These are phyloP conservation scores for Tokudaia tokunoshimensis DNA, from an alignment of 2,797 vertebrate species.

Conservation along the genomic window DNA sequence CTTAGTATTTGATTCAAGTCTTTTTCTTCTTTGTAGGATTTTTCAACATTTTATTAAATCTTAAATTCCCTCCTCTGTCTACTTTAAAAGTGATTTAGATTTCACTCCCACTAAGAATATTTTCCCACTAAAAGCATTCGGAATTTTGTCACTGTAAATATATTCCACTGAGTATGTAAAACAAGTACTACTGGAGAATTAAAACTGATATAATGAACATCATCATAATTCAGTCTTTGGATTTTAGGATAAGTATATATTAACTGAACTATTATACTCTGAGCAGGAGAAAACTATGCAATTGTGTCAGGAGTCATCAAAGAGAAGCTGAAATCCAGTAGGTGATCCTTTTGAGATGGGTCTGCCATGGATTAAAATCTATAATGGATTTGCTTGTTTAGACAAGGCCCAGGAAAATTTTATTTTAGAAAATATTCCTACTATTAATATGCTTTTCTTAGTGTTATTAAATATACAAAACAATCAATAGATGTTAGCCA, in stretches of 20 bases:
- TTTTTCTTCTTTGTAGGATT: not conserved
- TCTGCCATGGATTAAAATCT: too few relatives aligned
- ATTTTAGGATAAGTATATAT: not conserved
- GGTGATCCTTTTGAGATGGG: too few relatives aligned
- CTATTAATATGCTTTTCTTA: too few relatives aligned
- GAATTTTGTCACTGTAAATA: not conserved
- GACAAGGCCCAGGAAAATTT: too few relatives aligned
- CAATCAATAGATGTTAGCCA: too few relatives aligned
- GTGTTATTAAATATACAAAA: too few relatives aligned
- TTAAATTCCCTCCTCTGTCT: not conserved
- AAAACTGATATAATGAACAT: not conserved
- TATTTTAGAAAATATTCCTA: too few relatives aligned
- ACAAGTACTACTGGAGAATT: accelerated
- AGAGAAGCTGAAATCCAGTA: too few relatives aligned
- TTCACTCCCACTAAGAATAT: not conserved
- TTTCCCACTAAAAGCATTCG: not conserved
- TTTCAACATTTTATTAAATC: not conserved
- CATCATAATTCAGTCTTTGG: not conserved
- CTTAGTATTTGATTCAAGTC: not conserved
- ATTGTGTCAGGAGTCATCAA: not conserved
- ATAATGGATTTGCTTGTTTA: too few relatives aligned
- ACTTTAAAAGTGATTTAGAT: not conserved
- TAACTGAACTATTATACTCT: not conserved
- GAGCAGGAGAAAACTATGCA: too few relatives aligned
- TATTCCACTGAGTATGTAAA: not conserved